A percentile compares a stretch with the other conserved stretches of the same genome.
Conservation (phyloP, 2,113 vertebrate genomes). For the Pedetes capensis region DNA sequence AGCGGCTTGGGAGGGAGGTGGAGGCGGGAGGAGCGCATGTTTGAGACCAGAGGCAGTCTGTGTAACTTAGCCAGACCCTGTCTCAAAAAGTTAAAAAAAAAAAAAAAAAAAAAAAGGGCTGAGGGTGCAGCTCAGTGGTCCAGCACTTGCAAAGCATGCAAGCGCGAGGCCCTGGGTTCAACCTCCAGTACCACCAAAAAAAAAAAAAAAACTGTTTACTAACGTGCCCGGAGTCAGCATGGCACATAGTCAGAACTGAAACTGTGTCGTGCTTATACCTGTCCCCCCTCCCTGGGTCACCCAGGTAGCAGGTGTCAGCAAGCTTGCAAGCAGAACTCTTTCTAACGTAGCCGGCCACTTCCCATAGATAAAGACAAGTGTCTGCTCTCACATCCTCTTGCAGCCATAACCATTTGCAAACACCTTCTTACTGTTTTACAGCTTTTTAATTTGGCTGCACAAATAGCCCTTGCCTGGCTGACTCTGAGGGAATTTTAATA, state of each 20-base stretch:
- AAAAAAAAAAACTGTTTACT: no score
- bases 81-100: no score
- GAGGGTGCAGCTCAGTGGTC: no score
- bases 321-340: background rate
- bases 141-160: no score
- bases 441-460: background rate
- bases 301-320: background rate
- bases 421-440: background rate
- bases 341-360: background rate
- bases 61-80: no score
- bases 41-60: no score
- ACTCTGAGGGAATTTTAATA: background rate
- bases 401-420: background rate
- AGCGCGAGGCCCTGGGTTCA: no score
- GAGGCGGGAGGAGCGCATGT: no score
- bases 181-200: no score
- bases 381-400: background rate
- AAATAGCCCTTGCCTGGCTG: background rate
- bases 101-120: no score
- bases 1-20: no score
- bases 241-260: background rate
- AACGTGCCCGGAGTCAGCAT: background rate
- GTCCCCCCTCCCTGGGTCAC: background rate
- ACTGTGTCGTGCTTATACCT: background rate
- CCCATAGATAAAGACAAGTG: background rate